phyloP scores from a whole-genome alignment of 1,140 invertebrate genomes.

The Aphis craccivora region DNA sequence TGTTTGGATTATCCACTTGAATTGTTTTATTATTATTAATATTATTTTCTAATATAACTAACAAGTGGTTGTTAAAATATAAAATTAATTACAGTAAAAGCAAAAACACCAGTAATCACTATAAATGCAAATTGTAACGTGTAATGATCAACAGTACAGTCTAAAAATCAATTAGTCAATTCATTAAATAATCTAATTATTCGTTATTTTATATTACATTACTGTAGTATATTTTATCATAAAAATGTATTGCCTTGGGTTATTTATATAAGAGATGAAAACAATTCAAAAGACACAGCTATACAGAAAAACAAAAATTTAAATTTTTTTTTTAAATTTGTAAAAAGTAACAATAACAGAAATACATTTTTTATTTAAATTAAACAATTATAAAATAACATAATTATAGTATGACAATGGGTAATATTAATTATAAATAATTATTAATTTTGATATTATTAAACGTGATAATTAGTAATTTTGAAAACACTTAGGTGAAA shows the following conservation, averaged over 20 bases:
- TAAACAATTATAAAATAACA: no score
- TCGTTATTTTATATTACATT: background rate
- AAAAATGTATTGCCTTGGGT: background rate
- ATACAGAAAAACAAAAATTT: no score
- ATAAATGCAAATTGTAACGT: background rate
- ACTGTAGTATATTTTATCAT: background rate
- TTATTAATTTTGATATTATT: no score
- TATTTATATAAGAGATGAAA: no score
- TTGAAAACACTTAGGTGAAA: no score
- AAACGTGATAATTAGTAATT: no score
- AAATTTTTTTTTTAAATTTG: no score
- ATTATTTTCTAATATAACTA: background rate
- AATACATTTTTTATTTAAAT: no score
- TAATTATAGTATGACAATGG: no score
- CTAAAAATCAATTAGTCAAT: background rate
- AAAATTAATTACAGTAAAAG: background rate
- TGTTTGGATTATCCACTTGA: background rate
- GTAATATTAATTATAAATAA: no score
- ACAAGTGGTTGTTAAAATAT: background rate
- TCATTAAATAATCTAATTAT: background rate
- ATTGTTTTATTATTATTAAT: background rate
- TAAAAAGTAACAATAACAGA: no score
- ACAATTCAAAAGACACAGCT: no score
- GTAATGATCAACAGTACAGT: background rate
- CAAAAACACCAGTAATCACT: background rate